Percentiles rank a stretch among this genome's conserved stretches.
phyloP scores from a whole-genome alignment of 92 coral and sea anemone species.

The Siderastrea radians region DNA sequence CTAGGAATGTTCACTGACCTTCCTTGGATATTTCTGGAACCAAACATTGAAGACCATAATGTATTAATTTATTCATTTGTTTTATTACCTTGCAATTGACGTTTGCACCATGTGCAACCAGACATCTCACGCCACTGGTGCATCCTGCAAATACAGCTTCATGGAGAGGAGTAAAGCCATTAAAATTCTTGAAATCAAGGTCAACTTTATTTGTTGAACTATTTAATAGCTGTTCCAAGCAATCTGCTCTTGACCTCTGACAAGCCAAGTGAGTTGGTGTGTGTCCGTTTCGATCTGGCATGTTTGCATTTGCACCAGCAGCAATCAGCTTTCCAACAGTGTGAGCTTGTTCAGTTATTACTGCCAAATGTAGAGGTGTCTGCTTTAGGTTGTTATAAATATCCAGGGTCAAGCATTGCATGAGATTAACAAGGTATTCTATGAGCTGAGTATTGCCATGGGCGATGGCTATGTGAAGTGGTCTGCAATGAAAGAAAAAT shows the following conservation, averaged over 20 bases:
- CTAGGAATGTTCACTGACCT: too few species aligned
- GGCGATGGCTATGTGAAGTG: slow-evolving; percentile 96
- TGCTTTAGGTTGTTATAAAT: slow-evolving; percentile 94
- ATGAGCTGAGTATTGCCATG: slow-evolving; percentile 82
- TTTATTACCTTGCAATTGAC: slow-evolving; percentile 82
- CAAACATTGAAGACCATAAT: background rate
- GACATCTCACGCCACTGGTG: slow-evolving; percentile 63
- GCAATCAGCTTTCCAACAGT: slow-evolving; percentile 70
- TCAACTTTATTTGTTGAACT: slow-evolving; percentile 27
- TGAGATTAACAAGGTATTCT: slow-evolving; percentile 77
- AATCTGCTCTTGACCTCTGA: slow-evolving; percentile 72
- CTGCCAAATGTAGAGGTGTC: slow-evolving; percentile 97
- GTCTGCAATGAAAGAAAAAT: slow-evolving; percentile 62
- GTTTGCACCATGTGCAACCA: slow-evolving; percentile 88
- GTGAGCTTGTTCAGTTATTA: slow-evolving; percentile 86
- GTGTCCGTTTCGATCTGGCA: slow-evolving; percentile 97
- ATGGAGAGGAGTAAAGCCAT: slow-evolving; percentile 91
- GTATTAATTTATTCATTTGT: background rate
- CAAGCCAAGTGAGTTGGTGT: slow-evolving; percentile 91
- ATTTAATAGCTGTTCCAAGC: slow-evolving; percentile 75
- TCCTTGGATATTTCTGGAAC: too few species aligned
- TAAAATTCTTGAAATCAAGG: slow-evolving; percentile 78
- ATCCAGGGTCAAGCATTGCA: slow-evolving; percentile 86
- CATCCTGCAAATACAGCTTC: slow-evolving; percentile 83
- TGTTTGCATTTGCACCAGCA: slow-evolving; percentile 86